These are phyloP conservation scores for Rhagologus leucostigma DNA, from an alignment of 2,113 vertebrate genomes.

Conservation along the genomic window DNA sequence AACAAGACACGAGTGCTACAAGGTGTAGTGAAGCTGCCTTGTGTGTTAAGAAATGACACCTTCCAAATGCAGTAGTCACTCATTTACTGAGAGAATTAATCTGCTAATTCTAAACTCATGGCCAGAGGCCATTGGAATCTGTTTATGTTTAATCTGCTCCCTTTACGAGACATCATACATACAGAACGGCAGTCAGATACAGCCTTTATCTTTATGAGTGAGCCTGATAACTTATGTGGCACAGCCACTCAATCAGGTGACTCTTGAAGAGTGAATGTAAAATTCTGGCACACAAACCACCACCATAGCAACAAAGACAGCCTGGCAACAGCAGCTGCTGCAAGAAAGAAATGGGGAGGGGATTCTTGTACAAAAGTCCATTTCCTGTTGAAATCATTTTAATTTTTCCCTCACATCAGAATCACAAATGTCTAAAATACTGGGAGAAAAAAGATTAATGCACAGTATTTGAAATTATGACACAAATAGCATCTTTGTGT, in stretches of 20 bases:
- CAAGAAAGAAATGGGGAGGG: not conserved
- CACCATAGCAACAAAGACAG: slow-evolving; percentile 49
- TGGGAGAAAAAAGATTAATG: not conserved
- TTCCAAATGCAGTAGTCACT: not conserved
- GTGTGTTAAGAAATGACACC: not conserved
- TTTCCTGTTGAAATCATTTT: not conserved
- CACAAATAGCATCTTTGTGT: not conserved
- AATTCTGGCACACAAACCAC: slow-evolving; percentile 44
- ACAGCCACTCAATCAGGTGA: slow-evolving; percentile 32
- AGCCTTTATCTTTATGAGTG: not conserved
- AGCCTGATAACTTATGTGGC: not conserved
- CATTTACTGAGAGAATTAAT: not conserved
- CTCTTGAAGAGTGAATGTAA: slow-evolving; percentile 21
- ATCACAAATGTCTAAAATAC: not conserved
- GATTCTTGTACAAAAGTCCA: not conserved
- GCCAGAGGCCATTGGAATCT: not conserved
- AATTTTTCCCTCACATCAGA: not conserved
- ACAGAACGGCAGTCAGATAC: not conserved
- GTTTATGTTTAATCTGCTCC: not conserved
- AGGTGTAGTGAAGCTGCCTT: not conserved
- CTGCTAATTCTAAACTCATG: not conserved
- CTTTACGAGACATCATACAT: not conserved
- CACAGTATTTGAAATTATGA: not conserved
- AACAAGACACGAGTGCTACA: accelerated
- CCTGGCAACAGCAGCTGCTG: slow-evolving; percentile 41